phyloP scores from a whole-genome alignment of 2,113 vertebrate genomes.

The Elaphurus davidianus region DNA sequence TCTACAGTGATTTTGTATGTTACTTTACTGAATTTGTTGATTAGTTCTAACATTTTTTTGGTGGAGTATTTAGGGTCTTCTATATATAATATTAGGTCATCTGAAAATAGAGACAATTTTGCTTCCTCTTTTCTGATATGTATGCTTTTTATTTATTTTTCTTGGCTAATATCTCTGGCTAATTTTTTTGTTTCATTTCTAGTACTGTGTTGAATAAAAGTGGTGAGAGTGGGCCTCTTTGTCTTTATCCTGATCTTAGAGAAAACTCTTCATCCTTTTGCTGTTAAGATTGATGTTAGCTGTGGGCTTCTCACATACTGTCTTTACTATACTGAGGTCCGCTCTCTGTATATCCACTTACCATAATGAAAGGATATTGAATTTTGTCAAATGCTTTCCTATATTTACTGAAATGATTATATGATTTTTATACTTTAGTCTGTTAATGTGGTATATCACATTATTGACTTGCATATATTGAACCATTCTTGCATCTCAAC shows the following conservation, averaged over 20 bases:
- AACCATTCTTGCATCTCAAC: neutral
- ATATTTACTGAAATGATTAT: neutral
- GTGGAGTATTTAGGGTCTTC: neutral
- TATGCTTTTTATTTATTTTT: neutral
- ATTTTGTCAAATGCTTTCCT: neutral
- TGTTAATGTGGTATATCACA: neutral
- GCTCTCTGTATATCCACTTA: neutral
- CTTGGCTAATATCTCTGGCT: neutral
- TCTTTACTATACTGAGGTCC: neutral
- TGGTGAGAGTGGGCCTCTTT: neutral
- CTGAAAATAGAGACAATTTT: neutral
- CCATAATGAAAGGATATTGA: neutral
- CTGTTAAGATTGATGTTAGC: neutral
- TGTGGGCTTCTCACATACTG: neutral
- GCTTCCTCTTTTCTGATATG: neutral
- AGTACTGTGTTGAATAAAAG: neutral
- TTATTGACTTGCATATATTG: neutral
- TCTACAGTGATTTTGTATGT: neutral
- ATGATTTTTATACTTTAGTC: neutral
- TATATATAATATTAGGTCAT: neutral
- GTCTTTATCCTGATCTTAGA: neutral
- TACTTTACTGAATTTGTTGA: neutral
- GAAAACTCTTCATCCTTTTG: neutral
- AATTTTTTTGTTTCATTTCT: neutral
- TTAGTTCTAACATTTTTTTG: neutral